phyloP scores from a whole-genome alignment of 2,113 vertebrate genomes.

The Leucosticte australis region DNA sequence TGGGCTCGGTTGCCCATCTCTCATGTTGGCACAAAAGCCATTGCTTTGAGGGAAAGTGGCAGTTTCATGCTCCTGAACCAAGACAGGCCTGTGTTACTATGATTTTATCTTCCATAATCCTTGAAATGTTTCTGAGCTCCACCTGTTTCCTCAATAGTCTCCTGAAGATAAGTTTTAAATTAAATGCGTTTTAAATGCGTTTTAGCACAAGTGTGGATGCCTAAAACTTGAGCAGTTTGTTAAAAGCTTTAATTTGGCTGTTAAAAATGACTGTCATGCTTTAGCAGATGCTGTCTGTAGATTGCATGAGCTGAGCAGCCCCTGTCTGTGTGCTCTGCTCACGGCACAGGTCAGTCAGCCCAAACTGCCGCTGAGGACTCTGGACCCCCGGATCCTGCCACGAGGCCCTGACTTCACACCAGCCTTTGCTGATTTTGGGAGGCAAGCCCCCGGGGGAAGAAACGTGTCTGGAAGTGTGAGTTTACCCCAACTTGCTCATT shows the following conservation, averaged over 20 bases:
- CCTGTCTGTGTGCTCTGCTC: background rate
- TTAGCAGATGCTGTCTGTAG: background rate
- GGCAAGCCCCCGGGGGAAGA: constrained; percentile 84
- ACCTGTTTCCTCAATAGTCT: background rate
- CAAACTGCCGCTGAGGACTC: constrained; percentile 82
- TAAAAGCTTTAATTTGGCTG: background rate
- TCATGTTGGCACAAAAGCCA: background rate
- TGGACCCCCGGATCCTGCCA: constrained; percentile 89
- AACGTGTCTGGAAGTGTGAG: constrained; percentile 86
- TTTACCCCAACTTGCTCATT: constrained; percentile 36
- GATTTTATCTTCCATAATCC: background rate
- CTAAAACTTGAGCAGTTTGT: background rate
- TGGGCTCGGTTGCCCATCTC: background rate
- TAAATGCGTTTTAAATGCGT: background rate
- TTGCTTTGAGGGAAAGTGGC: background rate
- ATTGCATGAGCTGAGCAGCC: background rate
- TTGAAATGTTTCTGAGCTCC: background rate
- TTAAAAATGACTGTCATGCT: fast-evolving
- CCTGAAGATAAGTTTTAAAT: background rate
- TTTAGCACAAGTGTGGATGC: background rate
- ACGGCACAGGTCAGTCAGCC: constrained; percentile 89
- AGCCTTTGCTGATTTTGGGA: constrained; percentile 95
- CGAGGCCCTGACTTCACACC: constrained; percentile 97
- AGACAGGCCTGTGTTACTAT: fast-evolving
- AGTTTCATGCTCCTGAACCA: background rate